Evolutionary conservation across 2,113 vertebrate species (phyloP).

Genomic region (Larimichthys polyactis): DNA sequence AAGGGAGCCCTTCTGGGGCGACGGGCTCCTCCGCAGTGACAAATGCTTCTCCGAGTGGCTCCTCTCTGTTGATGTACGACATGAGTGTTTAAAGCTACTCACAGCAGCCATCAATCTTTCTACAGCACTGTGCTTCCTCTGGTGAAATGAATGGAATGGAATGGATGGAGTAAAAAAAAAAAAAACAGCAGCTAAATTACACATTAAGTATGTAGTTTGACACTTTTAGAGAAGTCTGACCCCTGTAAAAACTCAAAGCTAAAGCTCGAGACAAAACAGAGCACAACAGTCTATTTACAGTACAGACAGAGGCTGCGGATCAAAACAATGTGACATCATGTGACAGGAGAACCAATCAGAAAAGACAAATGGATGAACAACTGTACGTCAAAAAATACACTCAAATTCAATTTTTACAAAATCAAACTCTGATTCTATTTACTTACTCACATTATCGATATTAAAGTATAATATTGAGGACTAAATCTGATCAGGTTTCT

Average conservation of each 20-base stretch:
- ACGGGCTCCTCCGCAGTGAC: conserved; percentile 82
- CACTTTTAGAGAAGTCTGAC: conserved; percentile 20
- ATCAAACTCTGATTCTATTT: neutral
- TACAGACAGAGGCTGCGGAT: conserved; percentile 16
- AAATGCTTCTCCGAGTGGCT: conserved; percentile 82
- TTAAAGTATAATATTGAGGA: too few species aligned
- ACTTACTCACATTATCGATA: too few species aligned
- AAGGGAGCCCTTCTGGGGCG: conserved; percentile 74
- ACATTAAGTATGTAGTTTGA: conserved; percentile 3
- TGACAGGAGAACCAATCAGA: neutral
- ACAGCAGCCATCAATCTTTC: neutral
- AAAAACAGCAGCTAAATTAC: neutral
- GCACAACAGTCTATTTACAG: conserved; percentile 6
- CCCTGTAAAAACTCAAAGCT: neutral
- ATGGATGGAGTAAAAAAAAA: neutral
- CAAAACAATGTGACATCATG: conserved; percentile 2
- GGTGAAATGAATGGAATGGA: neutral
- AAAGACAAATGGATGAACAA: neutral
- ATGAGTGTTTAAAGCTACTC: conserved; percentile 10
- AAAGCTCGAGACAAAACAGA: conserved; percentile 6
- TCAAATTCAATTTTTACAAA: neutral
- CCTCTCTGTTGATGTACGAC: conserved; percentile 70
- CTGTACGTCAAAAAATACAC: neutral
- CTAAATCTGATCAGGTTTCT: too few species aligned
- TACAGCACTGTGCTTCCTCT: neutral